Base-by-base conservation (phyloP, 1,140 invertebrate species). In the Trichogramma pretiosum region DNA sequence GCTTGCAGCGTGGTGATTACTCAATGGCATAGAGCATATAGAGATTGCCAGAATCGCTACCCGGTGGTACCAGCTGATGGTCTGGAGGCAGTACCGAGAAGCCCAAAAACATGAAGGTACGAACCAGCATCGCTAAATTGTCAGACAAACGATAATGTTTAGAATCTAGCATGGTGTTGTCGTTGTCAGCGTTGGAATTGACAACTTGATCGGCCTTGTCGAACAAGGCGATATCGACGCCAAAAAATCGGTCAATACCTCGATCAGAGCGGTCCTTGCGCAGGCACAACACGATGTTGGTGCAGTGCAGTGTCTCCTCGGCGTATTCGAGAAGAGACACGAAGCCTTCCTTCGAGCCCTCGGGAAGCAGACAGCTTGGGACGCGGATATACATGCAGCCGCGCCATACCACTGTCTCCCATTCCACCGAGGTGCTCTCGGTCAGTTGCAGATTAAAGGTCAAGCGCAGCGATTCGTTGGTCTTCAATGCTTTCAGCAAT, bases 41-140 rank as follows among this genome's bases (percentile, higher is more conserved):
- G 56, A 87, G 73, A 65, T 86, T 84, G 56, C 78, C 78, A 59
- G 73, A 73, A 59, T 78, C 74, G 57, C 77, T 77, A 61, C 67
- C 74, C 57, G 71, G 76, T 60, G 83, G 80, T 58, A 84, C 75
- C 55, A 89, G 70, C n/a, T 78, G 75, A 44, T 90, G 85, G 56
- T 81, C 85, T 38, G 93, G 90, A 32, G 87, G 78, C 53, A 95
- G 74, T 35, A 87, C 77, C 53, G 81, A 79, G 73, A 98, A 97
- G 36, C 93, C 93, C 73, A 97, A 81, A 73, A 94, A 96, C 85
- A 94, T 93, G 80, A 98, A 97, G 40, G 90, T 92, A 59, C 91
- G 83, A 43, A 97, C 82, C 46, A 96, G 75, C 54, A 83, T 82
- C 28, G 84, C 83, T 83, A 73, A 52, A 78, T 74, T 53, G 60